phyloP scores from a whole-genome alignment of 2,113 vertebrate genomes.

The Callionymus lyra region DNA sequence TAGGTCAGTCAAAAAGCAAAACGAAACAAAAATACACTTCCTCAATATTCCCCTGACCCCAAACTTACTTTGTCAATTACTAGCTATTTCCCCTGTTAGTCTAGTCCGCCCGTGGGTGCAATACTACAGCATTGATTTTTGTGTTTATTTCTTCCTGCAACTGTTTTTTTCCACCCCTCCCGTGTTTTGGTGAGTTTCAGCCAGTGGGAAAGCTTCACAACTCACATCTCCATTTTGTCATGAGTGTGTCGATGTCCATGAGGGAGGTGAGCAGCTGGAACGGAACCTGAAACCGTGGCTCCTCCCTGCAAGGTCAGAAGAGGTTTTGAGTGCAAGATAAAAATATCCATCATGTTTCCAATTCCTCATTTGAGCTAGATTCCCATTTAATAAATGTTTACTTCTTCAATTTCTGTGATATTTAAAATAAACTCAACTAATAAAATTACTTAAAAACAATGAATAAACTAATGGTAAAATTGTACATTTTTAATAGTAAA shows the following conservation, averaged over 20 bases:
- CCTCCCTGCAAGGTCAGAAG: constrained; percentile 68
- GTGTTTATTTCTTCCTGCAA: background rate
- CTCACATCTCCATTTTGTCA: constrained; percentile 99
- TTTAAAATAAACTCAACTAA: no score
- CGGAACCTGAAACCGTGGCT: constrained; percentile 92
- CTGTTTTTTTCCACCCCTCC: background rate
- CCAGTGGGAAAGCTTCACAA: background rate
- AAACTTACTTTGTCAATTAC: constrained; percentile 10
- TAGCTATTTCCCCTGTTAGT: background rate
- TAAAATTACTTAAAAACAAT: no score
- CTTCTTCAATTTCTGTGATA: no score
- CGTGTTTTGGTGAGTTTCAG: background rate
- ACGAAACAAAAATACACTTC: no score
- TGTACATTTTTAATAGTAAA: no score
- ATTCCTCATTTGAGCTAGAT: no score
- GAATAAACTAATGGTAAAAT: no score
- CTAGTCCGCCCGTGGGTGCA: constrained; percentile 3
- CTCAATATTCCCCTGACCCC: background rate
- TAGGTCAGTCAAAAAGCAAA: constrained; percentile 1
- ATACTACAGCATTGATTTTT: background rate
- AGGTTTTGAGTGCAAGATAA: no score
- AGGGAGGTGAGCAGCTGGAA: constrained; percentile 90
- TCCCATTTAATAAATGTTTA: no score
- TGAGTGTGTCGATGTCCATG: constrained; percentile 88
- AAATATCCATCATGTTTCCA: no score